Base-by-base conservation (phyloP, 2,113 vertebrate genomes). In the Engystomops pustulosus region DNA sequence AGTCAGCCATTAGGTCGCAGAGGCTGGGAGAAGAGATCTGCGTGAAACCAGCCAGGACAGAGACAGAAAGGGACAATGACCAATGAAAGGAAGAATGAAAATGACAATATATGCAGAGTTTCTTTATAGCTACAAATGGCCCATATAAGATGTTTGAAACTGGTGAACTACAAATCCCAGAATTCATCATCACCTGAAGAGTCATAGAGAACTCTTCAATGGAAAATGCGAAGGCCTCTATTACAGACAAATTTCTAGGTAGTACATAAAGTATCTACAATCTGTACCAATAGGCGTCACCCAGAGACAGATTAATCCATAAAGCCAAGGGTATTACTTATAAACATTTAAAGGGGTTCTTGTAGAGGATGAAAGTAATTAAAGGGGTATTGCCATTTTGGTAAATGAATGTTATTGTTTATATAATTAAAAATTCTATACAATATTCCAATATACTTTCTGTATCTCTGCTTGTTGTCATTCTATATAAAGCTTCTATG, bases 1-100 rank as follows among this genome's bases (percentile, higher is more conserved):
- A 96, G 92, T 98, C 95, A 89, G 96, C 91, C 95, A 95, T 95
- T 90, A 98, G 95, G 92, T 97, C 96, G 91, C 95, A 98, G 86
- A 94, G 92, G 91, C 92, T 96, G 93, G 94, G 92, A 91, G 89
- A 88, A 87, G 95, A 96, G 91, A 93, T 93, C 94, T 97, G 93
- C 91, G 86, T 93, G 88, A 78, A 88, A 89, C 87, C 92, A 88
- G 27, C 87, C 89, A 90, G 86, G 85, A 88, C 86, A 86, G 51
- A 85, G 60, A 78, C 12, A 41, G 53, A 85, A 85, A 86, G 60
- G 9, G 74, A 87, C 79, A 85, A 87, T 85, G 72, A 84, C 36
- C 89, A 69, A 87, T 62, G 85, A 78, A 67, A 45, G 81, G 85
- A 44, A 69, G 87, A 87, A 25, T 55, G 45, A 75, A 38, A 32